These are phyloP conservation scores for Vulpes ferrilata DNA, from an alignment of 2,113 vertebrate genomes.

Conservation along the genomic window DNA sequence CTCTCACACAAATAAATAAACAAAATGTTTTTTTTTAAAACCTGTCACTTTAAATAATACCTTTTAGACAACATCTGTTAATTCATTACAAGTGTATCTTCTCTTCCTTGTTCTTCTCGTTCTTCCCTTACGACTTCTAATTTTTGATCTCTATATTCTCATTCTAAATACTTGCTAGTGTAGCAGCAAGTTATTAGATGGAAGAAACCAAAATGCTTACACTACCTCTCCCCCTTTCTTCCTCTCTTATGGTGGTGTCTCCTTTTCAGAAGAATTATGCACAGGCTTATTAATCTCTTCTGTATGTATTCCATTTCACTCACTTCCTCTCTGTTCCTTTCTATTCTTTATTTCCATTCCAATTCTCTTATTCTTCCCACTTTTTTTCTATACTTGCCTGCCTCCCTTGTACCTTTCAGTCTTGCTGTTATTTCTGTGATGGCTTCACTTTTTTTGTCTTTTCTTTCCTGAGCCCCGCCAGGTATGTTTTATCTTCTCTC, in stretches of 20 bases:
- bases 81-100: background rate
- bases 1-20: no score
- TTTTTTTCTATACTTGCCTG: background rate
- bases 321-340: background rate
- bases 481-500: background rate
- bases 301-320: background rate
- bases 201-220: background rate
- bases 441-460: background rate
- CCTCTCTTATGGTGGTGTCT: background rate
- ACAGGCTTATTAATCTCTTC: background rate
- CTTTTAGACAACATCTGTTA: background rate
- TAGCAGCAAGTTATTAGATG: background rate
- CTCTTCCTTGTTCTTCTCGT: background rate
- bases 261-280: background rate
- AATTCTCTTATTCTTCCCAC: background rate
- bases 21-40: no score
- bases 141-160: background rate
- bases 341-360: background rate
- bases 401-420: background rate
- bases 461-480: background rate
- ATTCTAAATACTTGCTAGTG: background rate
- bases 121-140: background rate
- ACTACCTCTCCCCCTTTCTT: background rate
- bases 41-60: background rate
- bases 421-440: background rate